These are phyloP conservation scores for Neoaliturus tenellus DNA, from an alignment of 2,888 invertebrate genomes.

Conservation along the genomic window DNA sequence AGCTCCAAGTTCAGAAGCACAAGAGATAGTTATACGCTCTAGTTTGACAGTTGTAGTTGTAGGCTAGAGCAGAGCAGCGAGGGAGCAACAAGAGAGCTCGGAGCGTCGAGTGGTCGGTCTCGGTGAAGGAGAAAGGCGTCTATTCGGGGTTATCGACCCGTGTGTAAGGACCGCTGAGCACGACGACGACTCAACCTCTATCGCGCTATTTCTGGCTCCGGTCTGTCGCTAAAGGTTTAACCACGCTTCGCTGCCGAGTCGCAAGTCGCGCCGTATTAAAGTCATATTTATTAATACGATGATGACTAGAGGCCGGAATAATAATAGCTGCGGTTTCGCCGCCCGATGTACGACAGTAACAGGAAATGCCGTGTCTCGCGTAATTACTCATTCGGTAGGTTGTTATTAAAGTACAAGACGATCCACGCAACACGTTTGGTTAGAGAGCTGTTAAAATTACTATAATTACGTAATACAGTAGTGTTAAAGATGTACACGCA, in stretches of 20 bases:
- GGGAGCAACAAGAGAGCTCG: no score
- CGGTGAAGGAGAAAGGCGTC: not conserved
- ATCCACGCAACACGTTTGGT: not conserved
- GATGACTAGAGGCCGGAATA: not conserved
- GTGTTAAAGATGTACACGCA: no score
- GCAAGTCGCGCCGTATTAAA: not conserved
- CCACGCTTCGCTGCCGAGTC: conserved; percentile 7
- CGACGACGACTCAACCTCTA: not conserved
- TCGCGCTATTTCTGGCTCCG: not conserved
- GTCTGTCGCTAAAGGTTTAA: not conserved
- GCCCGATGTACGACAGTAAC: not conserved
- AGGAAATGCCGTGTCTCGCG: not conserved
- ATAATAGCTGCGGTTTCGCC: not conserved
- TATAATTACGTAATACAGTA: no score
- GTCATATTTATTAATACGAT: conserved; percentile 22
- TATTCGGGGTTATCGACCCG: not conserved
- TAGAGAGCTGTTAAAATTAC: no score
- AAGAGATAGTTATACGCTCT: no score
- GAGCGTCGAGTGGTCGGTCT: not conserved
- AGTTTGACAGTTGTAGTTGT: no score
- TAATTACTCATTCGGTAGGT: not conserved
- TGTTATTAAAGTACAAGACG: not conserved
- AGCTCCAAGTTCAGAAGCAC: no score
- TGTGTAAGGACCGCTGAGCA: not conserved
- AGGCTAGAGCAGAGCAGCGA: no score